These are phyloP conservation scores for Montipora efflorescens DNA, from an alignment of 64 coral and sea anemone species.

Conservation along the genomic window DNA sequence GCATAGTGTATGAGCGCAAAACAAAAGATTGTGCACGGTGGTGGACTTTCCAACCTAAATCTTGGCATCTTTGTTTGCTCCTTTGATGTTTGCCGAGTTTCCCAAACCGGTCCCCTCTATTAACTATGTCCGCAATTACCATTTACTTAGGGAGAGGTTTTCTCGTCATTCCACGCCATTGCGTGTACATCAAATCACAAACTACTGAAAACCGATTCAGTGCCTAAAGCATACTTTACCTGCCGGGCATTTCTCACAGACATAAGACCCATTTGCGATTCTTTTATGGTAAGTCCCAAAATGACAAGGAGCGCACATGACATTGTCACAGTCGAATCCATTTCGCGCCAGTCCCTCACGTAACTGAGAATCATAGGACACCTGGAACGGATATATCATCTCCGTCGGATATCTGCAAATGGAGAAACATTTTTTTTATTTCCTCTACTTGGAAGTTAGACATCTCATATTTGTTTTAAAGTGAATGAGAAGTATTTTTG, in stretches of 20 bases:
- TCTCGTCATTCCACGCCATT: too few species aligned
- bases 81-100: too few species aligned
- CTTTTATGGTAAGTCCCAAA: constrained; percentile 76
- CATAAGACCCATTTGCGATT: constrained; percentile 61
- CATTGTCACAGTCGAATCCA: constrained; percentile 75
- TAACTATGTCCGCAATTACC: too few species aligned
- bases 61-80: too few species aligned
- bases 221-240: background rate
- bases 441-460: background rate
- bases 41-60: too few species aligned
- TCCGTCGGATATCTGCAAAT: constrained; percentile 36
- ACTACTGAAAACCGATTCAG: too few species aligned
- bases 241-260: constrained; percentile 71
- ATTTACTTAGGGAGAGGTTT: too few species aligned
- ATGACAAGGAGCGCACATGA: constrained; percentile 60
- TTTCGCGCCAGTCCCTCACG: constrained; percentile 66
- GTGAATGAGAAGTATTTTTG: too few species aligned
- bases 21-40: too few species aligned
- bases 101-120: too few species aligned
- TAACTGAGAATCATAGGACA: constrained; percentile 44
- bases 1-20: too few species aligned
- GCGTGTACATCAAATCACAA: background rate
- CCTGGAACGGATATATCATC: constrained; percentile 20
- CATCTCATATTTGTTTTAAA: background rate
- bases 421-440: background rate